These are phyloP conservation scores for Allochrocebus solatus DNA, from an alignment of 2,797 vertebrate genomes.

Conservation along the genomic window DNA sequence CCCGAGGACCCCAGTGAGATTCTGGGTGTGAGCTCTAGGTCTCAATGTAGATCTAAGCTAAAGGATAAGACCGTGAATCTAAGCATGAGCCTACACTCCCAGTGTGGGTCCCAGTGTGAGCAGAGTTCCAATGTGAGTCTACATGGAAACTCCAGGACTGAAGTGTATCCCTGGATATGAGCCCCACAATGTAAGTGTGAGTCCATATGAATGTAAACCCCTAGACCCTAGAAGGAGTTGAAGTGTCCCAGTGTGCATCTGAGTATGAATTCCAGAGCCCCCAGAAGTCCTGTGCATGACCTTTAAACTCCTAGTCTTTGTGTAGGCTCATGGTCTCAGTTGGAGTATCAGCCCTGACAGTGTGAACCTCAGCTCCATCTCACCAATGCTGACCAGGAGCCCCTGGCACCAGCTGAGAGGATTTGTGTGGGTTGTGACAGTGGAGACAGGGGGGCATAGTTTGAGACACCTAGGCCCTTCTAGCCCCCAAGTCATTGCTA, in stretches of 20 bases:
- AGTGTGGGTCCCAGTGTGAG: background rate
- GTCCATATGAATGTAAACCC: background rate
- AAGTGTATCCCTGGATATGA: background rate
- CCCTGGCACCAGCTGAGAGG: slow-evolving; percentile 11
- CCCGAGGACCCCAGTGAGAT: background rate
- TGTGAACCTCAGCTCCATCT: slow-evolving; percentile 9
- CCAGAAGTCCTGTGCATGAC: slow-evolving; percentile 20
- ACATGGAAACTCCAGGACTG: background rate
- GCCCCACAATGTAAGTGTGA: background rate
- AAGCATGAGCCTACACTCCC: background rate
- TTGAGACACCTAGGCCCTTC: slow-evolving; percentile 13
- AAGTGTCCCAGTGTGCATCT: background rate
- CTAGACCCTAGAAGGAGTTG: background rate
- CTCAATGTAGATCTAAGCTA: background rate
- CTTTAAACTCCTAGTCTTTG: slow-evolving; percentile 38
- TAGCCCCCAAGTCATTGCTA: background rate
- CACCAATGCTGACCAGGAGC: background rate
- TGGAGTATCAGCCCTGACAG: background rate
- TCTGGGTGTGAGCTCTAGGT: background rate
- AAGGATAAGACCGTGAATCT: background rate
- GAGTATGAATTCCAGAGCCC: slow-evolving; percentile 32
- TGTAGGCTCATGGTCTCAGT: background rate
- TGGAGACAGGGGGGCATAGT: background rate
- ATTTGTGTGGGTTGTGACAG: slow-evolving; percentile 6
- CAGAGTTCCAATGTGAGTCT: background rate